A percentile compares a stretch with the other conserved stretches of the same genome.
These are phyloP conservation scores for Papilio demoleus DNA, from an alignment of 2,888 invertebrate species.

Conservation along the genomic window DNA sequence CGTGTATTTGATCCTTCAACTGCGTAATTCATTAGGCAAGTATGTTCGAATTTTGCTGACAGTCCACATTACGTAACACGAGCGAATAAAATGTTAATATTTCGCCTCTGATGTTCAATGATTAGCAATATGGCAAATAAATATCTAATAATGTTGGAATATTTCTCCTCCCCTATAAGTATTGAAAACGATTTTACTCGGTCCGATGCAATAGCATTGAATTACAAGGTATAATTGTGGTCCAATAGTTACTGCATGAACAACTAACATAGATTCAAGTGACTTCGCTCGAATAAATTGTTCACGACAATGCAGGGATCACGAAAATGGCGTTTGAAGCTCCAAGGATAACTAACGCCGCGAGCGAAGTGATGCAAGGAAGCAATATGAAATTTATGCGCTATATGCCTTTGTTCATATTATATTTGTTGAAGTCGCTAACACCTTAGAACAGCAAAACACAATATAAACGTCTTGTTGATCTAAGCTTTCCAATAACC, in stretches of 20 bases:
- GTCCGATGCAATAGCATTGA: too few species aligned
- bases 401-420: constrained; percentile 2
- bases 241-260: not conserved
- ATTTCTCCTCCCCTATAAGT: too few species aligned
- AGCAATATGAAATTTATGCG: not conserved
- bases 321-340: constrained; percentile 7
- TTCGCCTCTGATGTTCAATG: constrained; percentile 11
- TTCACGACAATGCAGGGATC: not conserved
- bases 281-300: not conserved
- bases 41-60: constrained; percentile 13
- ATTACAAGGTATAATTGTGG: too few species aligned
- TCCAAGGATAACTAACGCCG: not conserved
- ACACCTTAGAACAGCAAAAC: not conserved
- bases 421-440: not conserved
- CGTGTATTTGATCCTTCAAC: constrained; percentile 17
- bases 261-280: not conserved
- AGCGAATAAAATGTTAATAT: constrained; percentile 9
- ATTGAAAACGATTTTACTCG: too few species aligned
- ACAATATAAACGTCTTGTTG: not conserved
- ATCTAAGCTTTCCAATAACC: not conserved
- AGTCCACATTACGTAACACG: constrained; percentile 19
- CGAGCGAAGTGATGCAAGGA: not conserved
- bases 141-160: not conserved
- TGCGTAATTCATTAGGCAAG: constrained; percentile 21
- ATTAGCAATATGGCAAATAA: constrained; percentile 4